Conservation (phyloP, 30 jellyfish, hydroid and myxozoan species). For the Aurelia sp. region DNA sequence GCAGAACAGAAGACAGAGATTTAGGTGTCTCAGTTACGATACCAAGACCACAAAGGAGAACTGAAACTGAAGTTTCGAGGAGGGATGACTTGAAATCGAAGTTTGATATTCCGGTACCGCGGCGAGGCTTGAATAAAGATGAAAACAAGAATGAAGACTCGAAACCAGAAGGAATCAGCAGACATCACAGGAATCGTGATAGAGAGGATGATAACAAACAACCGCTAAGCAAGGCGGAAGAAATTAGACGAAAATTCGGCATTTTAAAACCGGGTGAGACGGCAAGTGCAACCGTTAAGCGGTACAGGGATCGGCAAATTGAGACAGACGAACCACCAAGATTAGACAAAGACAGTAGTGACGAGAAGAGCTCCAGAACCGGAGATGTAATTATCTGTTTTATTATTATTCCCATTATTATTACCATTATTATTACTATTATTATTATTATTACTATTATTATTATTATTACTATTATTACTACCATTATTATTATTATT, state of each 20-base stretch:
- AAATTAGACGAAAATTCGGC: slow-evolving; percentile 57
- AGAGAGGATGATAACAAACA: slow-evolving; percentile 48
- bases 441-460: too few relatives aligned
- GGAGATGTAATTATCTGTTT: slow-evolving; percentile 38
- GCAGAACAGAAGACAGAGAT: slow-evolving; percentile 48
- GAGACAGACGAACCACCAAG: slow-evolving; percentile 25
- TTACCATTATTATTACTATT: too few relatives aligned
- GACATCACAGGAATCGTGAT: slow-evolving; percentile 33
- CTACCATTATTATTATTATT: too few relatives aligned
- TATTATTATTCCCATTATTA: too few relatives aligned
- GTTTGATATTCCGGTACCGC: slow-evolving; percentile 50
- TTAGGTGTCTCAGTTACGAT: slow-evolving; percentile 6
- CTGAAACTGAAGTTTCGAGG: slow-evolving; percentile 29
- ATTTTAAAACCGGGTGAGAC: slow-evolving; percentile 80
- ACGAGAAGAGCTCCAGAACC: slow-evolving; percentile 28
- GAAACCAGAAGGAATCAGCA: neutral
- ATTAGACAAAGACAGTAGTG: slow-evolving; percentile 23
- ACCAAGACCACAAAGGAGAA: slow-evolving; percentile 55
- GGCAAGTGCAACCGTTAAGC: slow-evolving; percentile 47
- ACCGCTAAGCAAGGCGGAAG: slow-evolving; percentile 72
- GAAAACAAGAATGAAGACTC: slow-evolving; percentile 31
- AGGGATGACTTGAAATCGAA: slow-evolving; percentile 52
- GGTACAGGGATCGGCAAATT: slow-evolving; percentile 36
- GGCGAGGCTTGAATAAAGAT: slow-evolving; percentile 14
- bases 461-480: too few relatives aligned